These are phyloP conservation scores for Oceanodroma tethys DNA, from an alignment of 2,113 vertebrate genomes.

Conservation along the genomic window DNA sequence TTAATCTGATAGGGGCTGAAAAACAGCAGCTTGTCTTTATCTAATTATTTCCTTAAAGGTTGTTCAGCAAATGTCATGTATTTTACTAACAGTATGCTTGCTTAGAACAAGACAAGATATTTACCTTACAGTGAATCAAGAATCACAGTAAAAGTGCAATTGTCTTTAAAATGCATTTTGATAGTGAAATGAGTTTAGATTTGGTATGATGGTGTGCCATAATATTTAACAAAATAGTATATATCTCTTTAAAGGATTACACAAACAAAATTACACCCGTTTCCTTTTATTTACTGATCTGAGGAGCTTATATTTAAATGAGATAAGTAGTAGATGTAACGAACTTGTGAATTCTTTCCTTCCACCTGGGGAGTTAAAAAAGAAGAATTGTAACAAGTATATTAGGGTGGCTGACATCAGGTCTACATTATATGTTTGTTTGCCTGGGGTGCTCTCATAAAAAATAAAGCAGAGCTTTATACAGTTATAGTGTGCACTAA, in stretches of 20 bases:
- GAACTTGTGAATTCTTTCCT: constrained; percentile 35
- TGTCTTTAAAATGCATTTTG: constrained; percentile 30
- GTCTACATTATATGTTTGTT: constrained; percentile 44
- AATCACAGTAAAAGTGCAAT: constrained; percentile 1
- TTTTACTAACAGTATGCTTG: constrained; percentile 42
- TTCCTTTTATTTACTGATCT: not conserved
- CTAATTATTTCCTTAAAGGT: constrained; percentile 58
- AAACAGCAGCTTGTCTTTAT: constrained; percentile 27
- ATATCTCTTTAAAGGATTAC: constrained; percentile 9
- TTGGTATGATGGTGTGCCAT: not conserved
- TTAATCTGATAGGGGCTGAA: constrained; percentile 31
- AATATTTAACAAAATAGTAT: not conserved
- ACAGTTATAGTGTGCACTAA: constrained; percentile 24
- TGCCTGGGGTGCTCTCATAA: constrained; percentile 64
- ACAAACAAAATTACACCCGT: not conserved
- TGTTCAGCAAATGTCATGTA: constrained; percentile 44
- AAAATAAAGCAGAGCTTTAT: constrained; percentile 65
- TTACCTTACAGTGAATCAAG: constrained; percentile 25
- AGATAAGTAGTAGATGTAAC: not conserved
- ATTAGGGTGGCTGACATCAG: constrained; percentile 61
- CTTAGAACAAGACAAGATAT: constrained; percentile 3
- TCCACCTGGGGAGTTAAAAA: not conserved
- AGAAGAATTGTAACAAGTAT: not conserved
- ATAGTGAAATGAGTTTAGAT: constrained; percentile 6
- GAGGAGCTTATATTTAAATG: constrained; percentile 42